These are phyloP conservation scores for Eremophila alpestris DNA, from an alignment of 2,797 vertebrate genomes.

Conservation along the genomic window DNA sequence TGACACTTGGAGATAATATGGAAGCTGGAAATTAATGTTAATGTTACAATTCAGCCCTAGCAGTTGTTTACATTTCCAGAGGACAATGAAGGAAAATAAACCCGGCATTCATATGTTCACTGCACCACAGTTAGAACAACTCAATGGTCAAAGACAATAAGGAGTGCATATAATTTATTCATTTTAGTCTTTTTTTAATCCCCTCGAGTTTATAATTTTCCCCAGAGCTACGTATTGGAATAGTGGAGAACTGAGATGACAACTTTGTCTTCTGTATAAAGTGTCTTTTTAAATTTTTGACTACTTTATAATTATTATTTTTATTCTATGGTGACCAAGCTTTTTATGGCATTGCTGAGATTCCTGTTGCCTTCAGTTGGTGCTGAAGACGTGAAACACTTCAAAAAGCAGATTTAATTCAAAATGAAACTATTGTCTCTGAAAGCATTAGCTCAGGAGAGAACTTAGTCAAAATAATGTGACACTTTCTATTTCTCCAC, in stretches of 20 bases:
- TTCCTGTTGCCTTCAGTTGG: background rate
- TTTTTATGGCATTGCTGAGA: background rate
- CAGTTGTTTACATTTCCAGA: background rate
- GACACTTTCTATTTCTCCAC: background rate
- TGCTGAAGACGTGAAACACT: background rate
- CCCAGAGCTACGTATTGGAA: background rate
- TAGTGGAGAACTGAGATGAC: background rate
- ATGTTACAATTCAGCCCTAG: background rate
- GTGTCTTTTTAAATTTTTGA: background rate
- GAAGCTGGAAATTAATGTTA: background rate
- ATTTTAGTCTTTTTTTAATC: background rate
- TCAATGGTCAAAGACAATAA: background rate
- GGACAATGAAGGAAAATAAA: background rate
- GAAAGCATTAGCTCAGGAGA: background rate
- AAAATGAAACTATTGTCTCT: background rate
- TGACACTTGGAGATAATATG: background rate
- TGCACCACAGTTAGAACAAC: background rate
- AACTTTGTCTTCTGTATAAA: background rate
- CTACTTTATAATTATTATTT: background rate
- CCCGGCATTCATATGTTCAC: background rate
- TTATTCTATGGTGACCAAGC: background rate
- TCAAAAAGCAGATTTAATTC: background rate
- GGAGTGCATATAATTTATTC: background rate
- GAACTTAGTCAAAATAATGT: slow-evolving; percentile 11
- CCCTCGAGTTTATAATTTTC: rapidly evolving